Percentiles rank a stretch among this genome's conserved stretches.
Conservation (phyloP, 2,113 vertebrate genomes). For the Tenebrosternarchus preto region DNA sequence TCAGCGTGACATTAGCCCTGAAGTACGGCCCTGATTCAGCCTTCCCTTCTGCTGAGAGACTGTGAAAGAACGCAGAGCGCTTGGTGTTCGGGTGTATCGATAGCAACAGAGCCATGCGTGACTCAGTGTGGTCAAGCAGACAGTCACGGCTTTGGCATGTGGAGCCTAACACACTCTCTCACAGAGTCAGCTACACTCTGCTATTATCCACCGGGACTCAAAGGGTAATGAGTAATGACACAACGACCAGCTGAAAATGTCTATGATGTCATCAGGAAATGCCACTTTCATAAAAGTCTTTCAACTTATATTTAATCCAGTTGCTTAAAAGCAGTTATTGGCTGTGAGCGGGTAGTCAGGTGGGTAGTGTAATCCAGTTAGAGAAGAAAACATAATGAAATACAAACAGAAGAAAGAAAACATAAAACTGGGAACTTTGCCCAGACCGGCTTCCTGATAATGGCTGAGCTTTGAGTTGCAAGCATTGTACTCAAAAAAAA, state of each 20-base stretch:
- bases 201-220: too few relatives aligned
- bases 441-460: neutral
- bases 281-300: too few relatives aligned
- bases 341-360: too few relatives aligned
- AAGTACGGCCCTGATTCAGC: neutral
- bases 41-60: neutral
- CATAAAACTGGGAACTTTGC: too few relatives aligned
- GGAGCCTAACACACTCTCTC: neutral
- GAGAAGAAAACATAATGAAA: too few relatives aligned
- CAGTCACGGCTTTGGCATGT: neutral
- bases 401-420: too few relatives aligned
- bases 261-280: too few relatives aligned
- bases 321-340: too few relatives aligned
- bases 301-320: too few relatives aligned
- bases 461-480: neutral
- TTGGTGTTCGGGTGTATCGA: neutral
- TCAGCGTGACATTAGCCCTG: neutral
- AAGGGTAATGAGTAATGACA: too few relatives aligned
- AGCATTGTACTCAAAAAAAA: constrained; percentile 54
- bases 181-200: constrained; percentile 9
- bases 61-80: neutral
- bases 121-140: neutral
- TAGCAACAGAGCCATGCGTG: neutral
- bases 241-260: too few relatives aligned
- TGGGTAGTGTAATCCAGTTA: too few relatives aligned